A percentile compares a stretch with the other conserved stretches of the same genome.
These are phyloP conservation scores for Drosophila fulvimacula DNA, from an alignment of 2,888 invertebrate genomes.

Conservation along the genomic window DNA sequence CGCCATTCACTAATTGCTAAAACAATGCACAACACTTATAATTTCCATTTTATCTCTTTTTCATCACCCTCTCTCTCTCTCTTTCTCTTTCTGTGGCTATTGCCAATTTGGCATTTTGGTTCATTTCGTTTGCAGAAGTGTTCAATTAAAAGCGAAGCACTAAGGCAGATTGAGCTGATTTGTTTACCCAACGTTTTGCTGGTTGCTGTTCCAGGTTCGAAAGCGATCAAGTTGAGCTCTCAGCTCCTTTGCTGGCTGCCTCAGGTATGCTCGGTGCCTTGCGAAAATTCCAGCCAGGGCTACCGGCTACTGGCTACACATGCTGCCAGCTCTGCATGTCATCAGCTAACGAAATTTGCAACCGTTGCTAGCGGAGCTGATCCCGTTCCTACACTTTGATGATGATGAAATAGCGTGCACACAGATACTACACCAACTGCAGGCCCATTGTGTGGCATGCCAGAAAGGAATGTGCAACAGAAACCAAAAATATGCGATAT, in stretches of 20 bases:
- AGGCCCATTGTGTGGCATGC: constrained; percentile 48
- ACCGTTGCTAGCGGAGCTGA: constrained; percentile 29
- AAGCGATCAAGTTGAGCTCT: constrained; percentile 26
- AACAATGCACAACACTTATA: constrained; percentile 54
- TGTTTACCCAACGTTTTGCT: constrained; percentile 33
- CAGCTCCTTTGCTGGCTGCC: constrained; percentile 7
- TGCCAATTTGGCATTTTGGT: constrained; percentile 23
- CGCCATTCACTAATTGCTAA: constrained; percentile 48
- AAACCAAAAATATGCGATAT: constrained; percentile 82
- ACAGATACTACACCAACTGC: constrained; percentile 44
- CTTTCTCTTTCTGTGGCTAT: background rate
- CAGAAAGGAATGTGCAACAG: constrained; percentile 80
- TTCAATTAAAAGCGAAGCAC: constrained; percentile 50
- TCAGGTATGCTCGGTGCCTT: constrained; percentile 28
- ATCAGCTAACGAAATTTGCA: constrained; percentile 72
- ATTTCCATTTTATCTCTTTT: constrained; percentile 46
- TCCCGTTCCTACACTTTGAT: constrained; percentile 65
- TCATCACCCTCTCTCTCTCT: background rate
- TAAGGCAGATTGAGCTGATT: constrained; percentile 27
- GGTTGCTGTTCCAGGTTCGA: constrained; percentile 35
- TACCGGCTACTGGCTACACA: constrained; percentile 15
- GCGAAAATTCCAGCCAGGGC: constrained; percentile 48
- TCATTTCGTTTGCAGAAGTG: constrained; percentile 9
- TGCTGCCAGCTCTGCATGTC: constrained; percentile 68
- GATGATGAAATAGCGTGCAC: constrained; percentile 78